Conservation (phyloP, 2,113 vertebrate species). For the Candoia aspera region DNA sequence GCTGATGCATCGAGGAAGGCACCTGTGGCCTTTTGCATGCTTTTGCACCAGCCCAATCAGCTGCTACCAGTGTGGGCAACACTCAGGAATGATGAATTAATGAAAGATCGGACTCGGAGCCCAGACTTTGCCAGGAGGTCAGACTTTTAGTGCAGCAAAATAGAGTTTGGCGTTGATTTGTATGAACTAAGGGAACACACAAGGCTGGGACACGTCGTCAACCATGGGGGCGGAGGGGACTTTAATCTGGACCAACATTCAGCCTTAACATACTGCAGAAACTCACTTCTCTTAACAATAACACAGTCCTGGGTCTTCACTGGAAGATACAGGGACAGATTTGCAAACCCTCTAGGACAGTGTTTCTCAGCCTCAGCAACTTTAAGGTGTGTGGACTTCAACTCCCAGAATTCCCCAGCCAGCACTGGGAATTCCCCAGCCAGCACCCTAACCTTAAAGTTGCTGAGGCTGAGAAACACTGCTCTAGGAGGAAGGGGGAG, state of each 20-base stretch:
- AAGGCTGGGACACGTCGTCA: not conserved
- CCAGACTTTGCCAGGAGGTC: not conserved
- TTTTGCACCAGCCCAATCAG: not conserved
- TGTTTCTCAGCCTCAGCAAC: no score
- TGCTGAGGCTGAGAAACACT: no score
- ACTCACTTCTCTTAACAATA: not conserved
- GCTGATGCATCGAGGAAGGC: not conserved
- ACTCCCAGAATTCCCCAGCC: no score
- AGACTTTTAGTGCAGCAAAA: no score
- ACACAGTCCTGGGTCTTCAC: not conserved
- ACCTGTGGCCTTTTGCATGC: rapidly evolving
- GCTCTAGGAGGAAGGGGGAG: not conserved
- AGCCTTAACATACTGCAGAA: not conserved
- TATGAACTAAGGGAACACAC: not conserved
- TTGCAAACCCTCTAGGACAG: no score
- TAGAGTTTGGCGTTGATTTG: not conserved
- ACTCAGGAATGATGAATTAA: not conserved
- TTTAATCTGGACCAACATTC: not conserved
- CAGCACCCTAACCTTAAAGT: no score
- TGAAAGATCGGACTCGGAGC: not conserved
- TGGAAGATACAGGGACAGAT: no score
- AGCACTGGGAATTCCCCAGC: no score
- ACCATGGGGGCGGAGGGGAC: not conserved
- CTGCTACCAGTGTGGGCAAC: not conserved
- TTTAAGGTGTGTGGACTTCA: no score